Evolutionary conservation across 2,113 vertebrate species (phyloP).

Genomic region (Phodopus roborovskii): DNA sequence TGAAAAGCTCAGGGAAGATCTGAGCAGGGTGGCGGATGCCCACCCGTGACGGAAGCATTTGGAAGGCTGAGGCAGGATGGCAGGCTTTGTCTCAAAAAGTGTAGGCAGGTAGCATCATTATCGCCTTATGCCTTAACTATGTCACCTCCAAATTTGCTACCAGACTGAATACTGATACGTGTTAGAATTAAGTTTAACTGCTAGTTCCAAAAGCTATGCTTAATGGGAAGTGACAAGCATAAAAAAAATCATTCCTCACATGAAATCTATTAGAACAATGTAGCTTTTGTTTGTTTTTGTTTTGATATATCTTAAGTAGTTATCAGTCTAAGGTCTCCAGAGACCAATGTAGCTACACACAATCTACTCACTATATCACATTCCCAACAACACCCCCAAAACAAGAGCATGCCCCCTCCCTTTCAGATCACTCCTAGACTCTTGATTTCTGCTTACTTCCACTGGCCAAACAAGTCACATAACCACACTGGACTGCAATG

Average conservation of each 20-base stretch:
- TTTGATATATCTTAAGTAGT: background rate
- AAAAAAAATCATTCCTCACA: background rate
- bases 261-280: background rate
- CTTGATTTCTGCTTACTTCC: background rate
- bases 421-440: background rate
- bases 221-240: background rate
- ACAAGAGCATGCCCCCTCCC: background rate
- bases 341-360: background rate
- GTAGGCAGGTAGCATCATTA: too few relatives aligned
- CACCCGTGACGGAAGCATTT: background rate
- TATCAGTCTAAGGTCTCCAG: background rate
- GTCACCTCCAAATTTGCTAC: background rate
- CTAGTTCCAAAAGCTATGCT: background rate
- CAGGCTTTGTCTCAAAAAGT: background rate
- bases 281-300: background rate
- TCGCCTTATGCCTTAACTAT: background rate
- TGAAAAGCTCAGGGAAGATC: background rate
- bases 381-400: background rate
- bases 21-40: fast-evolving
- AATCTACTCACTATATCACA: background rate
- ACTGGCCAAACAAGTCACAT: background rate
- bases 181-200: background rate
- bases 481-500: background rate
- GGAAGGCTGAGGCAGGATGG: background rate
- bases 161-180: background rate